Percentiles rank a stretch among this genome's conserved stretches.
Evolutionary conservation across 2,888 invertebrate genomes (phyloP).

Genomic region (Spodoptera exigua): DNA sequence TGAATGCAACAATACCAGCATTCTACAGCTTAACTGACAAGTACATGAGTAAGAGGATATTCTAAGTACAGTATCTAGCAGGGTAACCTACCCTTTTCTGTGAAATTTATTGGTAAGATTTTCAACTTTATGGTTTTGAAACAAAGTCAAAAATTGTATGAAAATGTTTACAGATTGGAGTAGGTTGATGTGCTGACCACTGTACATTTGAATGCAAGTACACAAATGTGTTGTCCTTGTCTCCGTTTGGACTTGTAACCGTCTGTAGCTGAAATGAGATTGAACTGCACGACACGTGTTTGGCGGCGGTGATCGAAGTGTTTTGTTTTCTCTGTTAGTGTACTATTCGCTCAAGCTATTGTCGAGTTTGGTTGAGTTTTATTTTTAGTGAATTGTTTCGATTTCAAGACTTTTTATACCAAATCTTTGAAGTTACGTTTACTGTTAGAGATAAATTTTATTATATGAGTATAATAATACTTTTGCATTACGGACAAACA

Average conservation of each 20-base stretch:
- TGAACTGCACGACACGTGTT: constrained; percentile 22
- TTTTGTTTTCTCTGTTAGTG: constrained; percentile 13
- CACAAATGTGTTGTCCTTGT: constrained; percentile 4
- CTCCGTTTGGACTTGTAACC: constrained; percentile 23
- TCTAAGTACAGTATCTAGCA: too few species aligned
- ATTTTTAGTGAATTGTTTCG: constrained; percentile 2
- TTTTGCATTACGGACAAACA: neutral
- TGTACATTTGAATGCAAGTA: neutral
- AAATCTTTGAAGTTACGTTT: neutral
- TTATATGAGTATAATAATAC: neutral
- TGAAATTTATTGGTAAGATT: too few species aligned
- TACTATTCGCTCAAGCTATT: neutral
- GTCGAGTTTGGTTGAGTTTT: constrained; percentile 1
- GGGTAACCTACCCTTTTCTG: too few species aligned
- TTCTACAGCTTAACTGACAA: too few species aligned
- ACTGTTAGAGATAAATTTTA: too few species aligned
- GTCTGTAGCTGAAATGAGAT: constrained; percentile 26
- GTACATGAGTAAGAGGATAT: too few species aligned
- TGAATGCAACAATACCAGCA: too few species aligned
- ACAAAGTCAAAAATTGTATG: too few species aligned
- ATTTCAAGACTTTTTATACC: neutral
- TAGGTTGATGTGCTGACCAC: too few species aligned
- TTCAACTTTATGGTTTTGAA: too few species aligned
- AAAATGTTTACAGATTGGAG: too few species aligned
- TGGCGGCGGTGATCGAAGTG: constrained; percentile 1